Evolutionary conservation across 1,140 invertebrate species (phyloP).

Genomic region (Sesamia nonagrioides): DNA sequence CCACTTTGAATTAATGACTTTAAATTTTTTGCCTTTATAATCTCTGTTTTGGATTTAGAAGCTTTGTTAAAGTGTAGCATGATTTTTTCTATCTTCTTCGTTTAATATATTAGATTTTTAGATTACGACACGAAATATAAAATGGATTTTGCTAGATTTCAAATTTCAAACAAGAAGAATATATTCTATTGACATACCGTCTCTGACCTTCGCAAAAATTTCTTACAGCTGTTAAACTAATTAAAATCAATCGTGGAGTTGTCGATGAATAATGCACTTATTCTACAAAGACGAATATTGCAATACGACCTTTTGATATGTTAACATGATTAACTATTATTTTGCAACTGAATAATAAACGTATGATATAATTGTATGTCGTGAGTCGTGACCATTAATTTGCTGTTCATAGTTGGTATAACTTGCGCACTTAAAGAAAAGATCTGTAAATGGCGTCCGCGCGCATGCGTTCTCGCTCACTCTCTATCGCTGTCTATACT

Average conservation of each 20-base stretch:
- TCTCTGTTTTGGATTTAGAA: no score
- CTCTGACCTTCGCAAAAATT: background rate
- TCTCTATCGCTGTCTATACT: no score
- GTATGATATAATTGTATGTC: conserved; percentile 10
- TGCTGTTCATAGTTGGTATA: conserved; percentile 35
- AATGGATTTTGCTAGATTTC: background rate
- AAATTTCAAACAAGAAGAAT: background rate
- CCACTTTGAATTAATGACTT: no score
- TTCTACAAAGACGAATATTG: background rate
- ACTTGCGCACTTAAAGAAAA: no score
- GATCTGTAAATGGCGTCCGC: no score
- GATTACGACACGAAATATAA: no score
- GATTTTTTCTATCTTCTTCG: no score
- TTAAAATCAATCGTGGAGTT: conserved; percentile 21
- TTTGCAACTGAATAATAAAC: conserved; percentile 3
- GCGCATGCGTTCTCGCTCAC: no score
- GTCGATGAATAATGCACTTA: conserved; percentile 13
- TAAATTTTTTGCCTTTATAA: no score
- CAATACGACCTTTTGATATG: conserved; percentile 3
- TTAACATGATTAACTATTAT: conserved; percentile 2
- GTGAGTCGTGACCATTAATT: conserved; percentile 2
- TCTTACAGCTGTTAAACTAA: conserved; percentile 16
- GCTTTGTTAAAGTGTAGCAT: no score
- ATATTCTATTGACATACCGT: background rate
- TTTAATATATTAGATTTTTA: no score